Percentiles rank a stretch among this genome's conserved stretches.
These are phyloP conservation scores for Esox masquinongy DNA, from an alignment of 2,797 vertebrate genomes.

Conservation along the genomic window DNA sequence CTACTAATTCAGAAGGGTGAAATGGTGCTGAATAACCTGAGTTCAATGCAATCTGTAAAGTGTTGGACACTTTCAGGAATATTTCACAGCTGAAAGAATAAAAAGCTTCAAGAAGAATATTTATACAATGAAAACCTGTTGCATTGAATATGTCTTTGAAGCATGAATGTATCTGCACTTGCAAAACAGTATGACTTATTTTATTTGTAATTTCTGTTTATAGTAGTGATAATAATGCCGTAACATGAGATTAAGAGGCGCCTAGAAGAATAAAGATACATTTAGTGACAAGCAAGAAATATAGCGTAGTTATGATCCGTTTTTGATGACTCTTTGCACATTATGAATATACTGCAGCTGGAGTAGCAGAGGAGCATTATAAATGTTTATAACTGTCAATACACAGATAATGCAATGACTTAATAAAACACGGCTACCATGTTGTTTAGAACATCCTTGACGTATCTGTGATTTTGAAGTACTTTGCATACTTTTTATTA, in stretches of 20 bases:
- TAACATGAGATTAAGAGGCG: constrained; percentile 37
- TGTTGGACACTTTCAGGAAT: constrained; percentile 30
- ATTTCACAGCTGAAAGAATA: constrained; percentile 39
- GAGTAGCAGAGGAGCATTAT: not conserved
- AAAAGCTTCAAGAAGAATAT: constrained; percentile 18
- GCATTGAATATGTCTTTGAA: constrained; percentile 22
- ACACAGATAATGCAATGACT: too few relatives aligned
- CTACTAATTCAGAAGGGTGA: constrained; percentile 21
- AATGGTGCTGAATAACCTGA: constrained; percentile 9
- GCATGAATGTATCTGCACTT: constrained; percentile 50
- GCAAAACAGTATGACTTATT: constrained; percentile 36
- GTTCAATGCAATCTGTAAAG: constrained; percentile 15
- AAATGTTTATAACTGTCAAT: too few relatives aligned
- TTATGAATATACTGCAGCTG: constrained; percentile 18
- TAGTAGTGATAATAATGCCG: constrained; percentile 44
- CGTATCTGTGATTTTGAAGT: constrained; percentile 69
- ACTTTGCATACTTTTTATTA: constrained; percentile 42
- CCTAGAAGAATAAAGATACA: constrained; percentile 66
- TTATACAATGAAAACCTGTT: constrained; percentile 38
- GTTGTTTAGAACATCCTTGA: constrained; percentile 71
- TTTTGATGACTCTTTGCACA: constrained; percentile 3
- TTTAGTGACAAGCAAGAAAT: constrained; percentile 64
- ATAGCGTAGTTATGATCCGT: constrained; percentile 54
- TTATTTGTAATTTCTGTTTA: constrained; percentile 46
- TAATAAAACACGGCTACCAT: constrained; percentile 67